Conservation (phyloP, 64 coral and sea anemone genomes). For the Actinia tenebrosa region DNA sequence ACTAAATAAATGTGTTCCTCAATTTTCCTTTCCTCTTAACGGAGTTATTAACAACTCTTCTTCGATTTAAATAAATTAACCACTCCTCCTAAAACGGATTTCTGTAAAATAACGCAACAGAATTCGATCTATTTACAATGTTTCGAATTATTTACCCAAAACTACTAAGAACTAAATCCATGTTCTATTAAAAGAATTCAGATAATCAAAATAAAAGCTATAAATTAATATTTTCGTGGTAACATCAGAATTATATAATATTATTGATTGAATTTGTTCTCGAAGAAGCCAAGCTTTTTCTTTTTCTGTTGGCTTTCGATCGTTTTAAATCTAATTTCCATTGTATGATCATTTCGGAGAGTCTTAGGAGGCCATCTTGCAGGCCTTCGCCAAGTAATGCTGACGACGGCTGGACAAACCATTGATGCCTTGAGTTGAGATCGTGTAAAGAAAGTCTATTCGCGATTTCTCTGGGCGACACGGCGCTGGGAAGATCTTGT, state of each 20-base stretch:
- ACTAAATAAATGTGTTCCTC: neutral
- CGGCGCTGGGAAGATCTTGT: constrained; percentile 76
- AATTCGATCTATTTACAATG: neutral
- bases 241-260: constrained; percentile 49
- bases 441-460: constrained; percentile 65
- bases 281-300: constrained; percentile 53
- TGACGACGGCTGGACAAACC: constrained; percentile 87
- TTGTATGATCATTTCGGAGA: constrained; percentile 83
- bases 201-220: neutral
- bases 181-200: neutral
- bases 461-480: constrained; percentile 57
- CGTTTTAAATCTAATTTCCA: constrained; percentile 80
- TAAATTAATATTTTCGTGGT: neutral
- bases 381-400: constrained; percentile 81
- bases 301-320: constrained; percentile 44
- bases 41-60: neutral
- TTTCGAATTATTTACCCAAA: neutral
- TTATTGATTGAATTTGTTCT: constrained; percentile 78
- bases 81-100: neutral
- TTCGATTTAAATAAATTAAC: neutral
- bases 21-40: neutral
- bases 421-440: constrained; percentile 75
- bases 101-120: neutral
- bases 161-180: neutral
- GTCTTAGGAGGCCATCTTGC: constrained; percentile 53